Evolutionary conservation across 2,113 vertebrate species (phyloP), one percentile per base, ranked within the genome.

Genomic region (Scomber japonicus): DNA sequence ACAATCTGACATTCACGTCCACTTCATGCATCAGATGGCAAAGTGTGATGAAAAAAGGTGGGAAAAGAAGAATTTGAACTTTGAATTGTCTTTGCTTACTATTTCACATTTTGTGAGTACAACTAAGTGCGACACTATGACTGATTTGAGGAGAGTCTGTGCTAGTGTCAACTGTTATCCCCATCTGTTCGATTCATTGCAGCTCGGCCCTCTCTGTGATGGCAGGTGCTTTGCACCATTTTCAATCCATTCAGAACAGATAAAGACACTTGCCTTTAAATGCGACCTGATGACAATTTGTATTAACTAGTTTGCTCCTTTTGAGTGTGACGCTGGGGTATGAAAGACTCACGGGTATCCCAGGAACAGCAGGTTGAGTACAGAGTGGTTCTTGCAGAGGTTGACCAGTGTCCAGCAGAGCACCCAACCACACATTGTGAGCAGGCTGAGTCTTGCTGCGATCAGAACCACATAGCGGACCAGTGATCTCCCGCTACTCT

Each of bases 341-440:
- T 21, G 0, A 71, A 17, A 65, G 82, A 97, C 98, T 99, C 93
- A 99, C 98, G 98, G 98, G 91, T 99, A 99, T 89, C 98, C 97
- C 88, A 99, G 95, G 93, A 99, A 99, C 76, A 99, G 97, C 64
- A 99, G 97, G 93, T 98, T 99, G 88, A 99, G 97, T 70, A 99
- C 96, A 21, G 98, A 99, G 92, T 99, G 93, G 89, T 96, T 97
- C 91, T 95, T 96, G 94, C 97, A 99, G 88, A 99, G 97, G 91
- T 97, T 97, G 88, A 99, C 96, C 54, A 99, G 94, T 12, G 98
- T 98, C 98, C 97, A 99, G 93, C 97, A 98, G 72, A 99, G 96
- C 55, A 98, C 96, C 97, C 98, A 99, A 72, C 97, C 97, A 62
- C 97, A 99, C 87, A 99, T 84, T 30, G 97, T 99, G 77, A 99